Percentiles rank a stretch among this genome's conserved stretches.
phyloP scores from a whole-genome alignment of 2,888 invertebrate species.

The Andrena dorsata region DNA sequence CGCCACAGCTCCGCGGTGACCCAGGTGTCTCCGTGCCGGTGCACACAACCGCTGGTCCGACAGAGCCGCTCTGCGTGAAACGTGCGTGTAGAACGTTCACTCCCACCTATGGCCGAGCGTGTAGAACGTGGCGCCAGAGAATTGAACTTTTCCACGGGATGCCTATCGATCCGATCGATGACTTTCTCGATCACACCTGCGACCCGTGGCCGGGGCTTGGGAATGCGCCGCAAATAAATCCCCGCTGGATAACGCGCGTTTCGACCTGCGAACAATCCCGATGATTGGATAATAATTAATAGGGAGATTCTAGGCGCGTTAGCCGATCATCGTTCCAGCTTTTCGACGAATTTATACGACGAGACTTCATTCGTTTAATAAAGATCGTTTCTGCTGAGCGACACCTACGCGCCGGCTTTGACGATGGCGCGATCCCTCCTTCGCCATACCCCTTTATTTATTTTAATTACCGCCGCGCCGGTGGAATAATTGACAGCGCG shows the following conservation, averaged over 20 bases:
- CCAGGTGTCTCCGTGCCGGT: conserved; percentile 37
- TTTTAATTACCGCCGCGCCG: conserved; percentile 37
- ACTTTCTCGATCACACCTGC: conserved; percentile 74
- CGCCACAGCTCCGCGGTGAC: conserved; percentile 35
- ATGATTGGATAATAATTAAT: conserved; percentile 54
- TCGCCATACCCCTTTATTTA: conserved; percentile 7
- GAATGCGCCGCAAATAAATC: conserved; percentile 62
- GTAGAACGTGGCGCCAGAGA: conserved; percentile 66
- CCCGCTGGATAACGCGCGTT: conserved; percentile 31
- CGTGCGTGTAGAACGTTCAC: conserved; percentile 54
- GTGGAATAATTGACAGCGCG: conserved; percentile 33
- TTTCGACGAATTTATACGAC: conserved; percentile 7
- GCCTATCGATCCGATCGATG: conserved; percentile 69
- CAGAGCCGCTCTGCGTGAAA: conserved; percentile 38
- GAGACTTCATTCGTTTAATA: background rate
- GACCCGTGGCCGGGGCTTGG: conserved; percentile 45
- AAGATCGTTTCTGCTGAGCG: background rate
- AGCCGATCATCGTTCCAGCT: background rate
- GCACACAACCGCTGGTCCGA: conserved; percentile 10
- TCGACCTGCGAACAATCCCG: conserved; percentile 60
- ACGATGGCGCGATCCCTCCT: background rate
- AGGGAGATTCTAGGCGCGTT: conserved; percentile 19
- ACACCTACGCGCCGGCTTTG: conserved; percentile 8
- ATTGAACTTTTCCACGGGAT: conserved; percentile 71
- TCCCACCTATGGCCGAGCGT: conserved; percentile 33